phyloP scores from a whole-genome alignment of 2,888 invertebrate species.

The Euplexia lucipara region DNA sequence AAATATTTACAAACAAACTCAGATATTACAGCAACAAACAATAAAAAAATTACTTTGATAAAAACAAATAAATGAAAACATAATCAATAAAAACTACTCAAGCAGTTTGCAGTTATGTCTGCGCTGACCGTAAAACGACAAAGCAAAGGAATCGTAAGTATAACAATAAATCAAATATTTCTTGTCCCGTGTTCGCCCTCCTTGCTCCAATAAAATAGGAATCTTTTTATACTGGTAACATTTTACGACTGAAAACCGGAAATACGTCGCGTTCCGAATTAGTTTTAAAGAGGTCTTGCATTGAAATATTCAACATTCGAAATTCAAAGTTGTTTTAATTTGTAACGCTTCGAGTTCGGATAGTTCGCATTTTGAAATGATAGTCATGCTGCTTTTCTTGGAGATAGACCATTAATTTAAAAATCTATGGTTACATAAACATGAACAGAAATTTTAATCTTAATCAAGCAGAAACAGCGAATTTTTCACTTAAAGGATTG shows the following conservation, averaged over 20 bases:
- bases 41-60: too few relatives aligned
- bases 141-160: conserved; percentile 41
- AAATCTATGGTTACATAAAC: too few relatives aligned
- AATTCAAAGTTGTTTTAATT: conserved; percentile 31
- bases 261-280: conserved; percentile 67
- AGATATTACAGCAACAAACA: too few relatives aligned
- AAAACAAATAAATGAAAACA: too few relatives aligned
- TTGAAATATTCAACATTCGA: conserved; percentile 26
- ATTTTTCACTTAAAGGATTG: too few relatives aligned
- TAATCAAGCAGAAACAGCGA: too few relatives aligned
- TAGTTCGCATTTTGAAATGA: not conserved
- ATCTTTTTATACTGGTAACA: conserved; percentile 51
- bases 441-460: too few relatives aligned
- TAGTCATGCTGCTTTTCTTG: too few relatives aligned
- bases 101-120: too few relatives aligned
- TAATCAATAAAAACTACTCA: too few relatives aligned
- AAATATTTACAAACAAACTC: too few relatives aligned
- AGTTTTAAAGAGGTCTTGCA: conserved; percentile 32
- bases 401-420: too few relatives aligned
- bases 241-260: conserved; percentile 59
- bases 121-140: conserved; percentile 33
- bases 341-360: not conserved
- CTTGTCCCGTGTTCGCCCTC: conserved; percentile 21
- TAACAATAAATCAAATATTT: conserved; percentile 46
- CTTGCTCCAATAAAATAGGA: conserved; percentile 32